A percentile compares a stretch with the other conserved stretches of the same genome.
Evolutionary conservation across 2,113 vertebrate genomes (phyloP).

Genomic region (Prolemur simus): DNA sequence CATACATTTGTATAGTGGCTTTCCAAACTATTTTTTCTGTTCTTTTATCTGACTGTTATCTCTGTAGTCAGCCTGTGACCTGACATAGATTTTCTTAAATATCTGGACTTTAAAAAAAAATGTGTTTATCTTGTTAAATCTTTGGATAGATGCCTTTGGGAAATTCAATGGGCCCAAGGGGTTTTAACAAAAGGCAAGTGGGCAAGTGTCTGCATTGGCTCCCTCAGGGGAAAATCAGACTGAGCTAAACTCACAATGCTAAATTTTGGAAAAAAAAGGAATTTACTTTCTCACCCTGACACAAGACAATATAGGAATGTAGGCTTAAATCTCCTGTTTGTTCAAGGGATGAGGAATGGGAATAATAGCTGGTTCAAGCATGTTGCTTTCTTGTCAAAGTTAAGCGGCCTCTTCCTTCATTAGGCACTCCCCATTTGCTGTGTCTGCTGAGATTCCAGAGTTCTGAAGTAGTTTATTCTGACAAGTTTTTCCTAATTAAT

Average conservation of each 20-base stretch:
- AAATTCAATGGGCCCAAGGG: not conserved
- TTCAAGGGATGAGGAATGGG: not conserved
- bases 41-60: no score
- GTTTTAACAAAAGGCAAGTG: not conserved
- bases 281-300: not conserved
- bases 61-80: not conserved
- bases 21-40: not conserved
- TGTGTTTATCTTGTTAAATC: not conserved
- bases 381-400: not conserved
- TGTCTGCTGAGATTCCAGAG: not conserved
- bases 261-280: not conserved
- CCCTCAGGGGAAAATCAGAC: not conserved
- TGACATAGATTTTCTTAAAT: not conserved
- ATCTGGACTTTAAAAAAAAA: not conserved
- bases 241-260: not conserved
- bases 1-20: not conserved
- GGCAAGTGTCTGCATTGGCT: not conserved
- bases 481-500: not conserved
- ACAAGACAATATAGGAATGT: not conserved
- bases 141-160: not conserved
- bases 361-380: not conserved
- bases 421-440: not conserved
- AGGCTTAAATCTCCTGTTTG: not conserved
- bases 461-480: not conserved
- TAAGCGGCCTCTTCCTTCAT: not conserved